Conservation (phyloP, 2,113 vertebrate species). For the Ceyx melanurus region DNA sequence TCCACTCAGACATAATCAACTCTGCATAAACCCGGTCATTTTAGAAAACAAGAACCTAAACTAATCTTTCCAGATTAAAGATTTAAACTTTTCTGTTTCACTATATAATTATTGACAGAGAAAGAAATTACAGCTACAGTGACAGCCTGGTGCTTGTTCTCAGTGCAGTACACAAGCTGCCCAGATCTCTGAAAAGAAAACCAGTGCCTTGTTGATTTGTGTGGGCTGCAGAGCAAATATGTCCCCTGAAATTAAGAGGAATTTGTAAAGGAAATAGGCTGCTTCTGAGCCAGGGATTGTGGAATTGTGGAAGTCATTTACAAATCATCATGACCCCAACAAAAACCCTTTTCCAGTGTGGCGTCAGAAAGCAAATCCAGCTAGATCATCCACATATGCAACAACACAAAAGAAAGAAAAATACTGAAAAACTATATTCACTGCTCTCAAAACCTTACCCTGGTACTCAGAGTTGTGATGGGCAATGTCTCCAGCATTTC, state of each 20-base stretch:
- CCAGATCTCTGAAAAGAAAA: neutral
- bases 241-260: neutral
- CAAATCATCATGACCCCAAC: neutral
- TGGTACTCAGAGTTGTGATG: fast-evolving
- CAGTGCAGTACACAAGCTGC: neutral
- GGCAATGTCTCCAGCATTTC: neutral
- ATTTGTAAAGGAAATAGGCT: neutral
- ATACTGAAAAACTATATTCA: neutral
- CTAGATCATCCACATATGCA: neutral
- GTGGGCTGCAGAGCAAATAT: neutral
- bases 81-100: neutral
- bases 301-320: neutral
- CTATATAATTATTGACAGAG: neutral
- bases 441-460: neutral
- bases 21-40: neutral
- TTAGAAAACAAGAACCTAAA: neutral
- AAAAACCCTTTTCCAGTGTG: neutral
- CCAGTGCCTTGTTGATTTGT: neutral
- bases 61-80: neutral
- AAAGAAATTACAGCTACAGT: neutral
- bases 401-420: neutral
- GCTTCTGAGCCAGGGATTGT: neutral
- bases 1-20: neutral
- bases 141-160: neutral
- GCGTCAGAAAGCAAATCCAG: neutral